These are phyloP conservation scores for Centroberyx gerrardi DNA, from an alignment of 2,797 vertebrate species.

Conservation along the genomic window DNA sequence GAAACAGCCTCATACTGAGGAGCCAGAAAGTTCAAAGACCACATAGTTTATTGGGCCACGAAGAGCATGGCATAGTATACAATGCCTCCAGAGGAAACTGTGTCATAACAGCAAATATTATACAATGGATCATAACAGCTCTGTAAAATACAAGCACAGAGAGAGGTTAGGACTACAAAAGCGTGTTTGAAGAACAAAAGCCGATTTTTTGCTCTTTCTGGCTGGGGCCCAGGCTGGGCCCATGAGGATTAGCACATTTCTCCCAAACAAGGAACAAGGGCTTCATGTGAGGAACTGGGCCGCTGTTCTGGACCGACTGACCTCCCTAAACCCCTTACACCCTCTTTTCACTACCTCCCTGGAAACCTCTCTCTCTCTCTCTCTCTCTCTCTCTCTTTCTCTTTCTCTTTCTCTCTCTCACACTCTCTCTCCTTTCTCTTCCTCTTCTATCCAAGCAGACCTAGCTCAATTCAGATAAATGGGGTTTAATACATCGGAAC, in stretches of 20 bases:
- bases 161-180: slow-evolving; percentile 62
- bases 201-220: slow-evolving; percentile 57
- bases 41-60: slow-evolving; percentile 8
- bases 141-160: slow-evolving; percentile 56
- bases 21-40: slow-evolving; percentile 45
- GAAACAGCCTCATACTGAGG: slow-evolving; percentile 30
- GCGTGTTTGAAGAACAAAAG: slow-evolving; percentile 75
- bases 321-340: slow-evolving; percentile 28
- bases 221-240: slow-evolving; percentile 54
- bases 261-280: slow-evolving; percentile 75
- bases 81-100: slow-evolving; percentile 65
- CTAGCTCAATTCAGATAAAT: slow-evolving; percentile 16
- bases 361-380: slow-evolving; percentile 49
- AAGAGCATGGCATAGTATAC: slow-evolving; percentile 38
- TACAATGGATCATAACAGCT: slow-evolving; percentile 60
- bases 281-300: slow-evolving; percentile 70
- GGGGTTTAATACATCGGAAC: background rate
- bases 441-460: slow-evolving; percentile 9
- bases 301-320: slow-evolving; percentile 63
- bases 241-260: slow-evolving; percentile 78
- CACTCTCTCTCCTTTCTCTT: slow-evolving; percentile 1
- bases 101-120: slow-evolving; percentile 43
- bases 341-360: slow-evolving; percentile 17
- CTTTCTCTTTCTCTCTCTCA: background rate
- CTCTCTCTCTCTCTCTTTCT: slow-evolving; percentile 32